Percentiles rank a stretch among this genome's conserved stretches.
phyloP scores from a whole-genome alignment of 2,888 invertebrate species.

The Dolichomitus sp. region DNA sequence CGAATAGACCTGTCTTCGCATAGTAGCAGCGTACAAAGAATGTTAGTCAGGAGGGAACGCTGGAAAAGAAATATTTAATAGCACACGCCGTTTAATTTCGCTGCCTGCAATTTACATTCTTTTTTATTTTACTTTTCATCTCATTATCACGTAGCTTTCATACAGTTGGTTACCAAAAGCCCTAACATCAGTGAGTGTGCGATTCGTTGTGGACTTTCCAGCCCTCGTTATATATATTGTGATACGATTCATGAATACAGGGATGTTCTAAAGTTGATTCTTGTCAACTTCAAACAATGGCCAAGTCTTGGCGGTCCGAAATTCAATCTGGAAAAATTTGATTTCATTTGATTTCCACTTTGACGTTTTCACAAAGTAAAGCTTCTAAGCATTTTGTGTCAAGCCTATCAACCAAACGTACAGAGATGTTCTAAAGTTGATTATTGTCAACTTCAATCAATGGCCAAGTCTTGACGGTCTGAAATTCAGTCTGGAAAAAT shows the following conservation, averaged over 20 bases:
- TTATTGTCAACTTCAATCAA: neutral
- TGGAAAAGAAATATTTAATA: slow-evolving; percentile 60
- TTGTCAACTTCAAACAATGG: too few relatives aligned
- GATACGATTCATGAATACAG: too few relatives aligned
- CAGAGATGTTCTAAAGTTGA: neutral
- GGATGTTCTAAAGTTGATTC: too few relatives aligned
- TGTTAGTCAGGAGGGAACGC: slow-evolving; percentile 12
- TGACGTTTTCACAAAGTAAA: too few relatives aligned
- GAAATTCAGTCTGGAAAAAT: too few relatives aligned
- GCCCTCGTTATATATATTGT: neutral
- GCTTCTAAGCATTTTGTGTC: too few relatives aligned
- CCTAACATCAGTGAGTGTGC: slow-evolving; percentile 18
- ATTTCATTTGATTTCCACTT: too few relatives aligned
- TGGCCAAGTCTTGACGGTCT: neutral
- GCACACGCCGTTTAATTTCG: slow-evolving; percentile 55
- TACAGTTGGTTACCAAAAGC: slow-evolving; percentile 57
- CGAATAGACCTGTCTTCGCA: slow-evolving; percentile 45
- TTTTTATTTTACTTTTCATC: slow-evolving; percentile 30
- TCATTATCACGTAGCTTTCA: slow-evolving; percentile 61
- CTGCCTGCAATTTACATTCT: slow-evolving; percentile 36
- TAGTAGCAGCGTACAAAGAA: slow-evolving; percentile 18
- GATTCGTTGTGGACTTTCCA: slow-evolving; percentile 17
- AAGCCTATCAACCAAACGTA: too few relatives aligned
- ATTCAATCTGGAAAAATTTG: too few relatives aligned
- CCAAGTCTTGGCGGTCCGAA: too few relatives aligned